Base-by-base conservation (phyloP, 2,113 vertebrate species). In the Lophius piscatorius region DNA sequence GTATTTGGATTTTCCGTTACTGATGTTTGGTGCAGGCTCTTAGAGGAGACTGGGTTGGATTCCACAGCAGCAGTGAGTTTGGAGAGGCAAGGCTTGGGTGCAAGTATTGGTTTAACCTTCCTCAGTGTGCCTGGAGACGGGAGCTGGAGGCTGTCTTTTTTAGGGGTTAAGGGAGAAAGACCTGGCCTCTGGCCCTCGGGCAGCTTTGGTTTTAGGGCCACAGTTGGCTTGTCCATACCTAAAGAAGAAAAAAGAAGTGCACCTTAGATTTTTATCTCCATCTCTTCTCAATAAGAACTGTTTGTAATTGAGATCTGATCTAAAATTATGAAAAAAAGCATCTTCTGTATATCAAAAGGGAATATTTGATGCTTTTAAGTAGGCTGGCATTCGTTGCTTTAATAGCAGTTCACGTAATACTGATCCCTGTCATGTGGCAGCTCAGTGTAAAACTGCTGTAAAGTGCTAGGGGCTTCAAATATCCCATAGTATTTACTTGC, bases 181-280 rank as follows among this genome's bases (percentile, higher is more conserved):
- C 41, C 22, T 21, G 85, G 71, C 65, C 89, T 94, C 61, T 86
- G 82, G 44, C 78, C 77, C 24, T 76, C 79, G 55, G 76, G 57
- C 58, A 93, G 85, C 83, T 93, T 98, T 60, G 97, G 97, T 89
- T 98, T 98, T 9, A 97, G 94, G 44, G 96, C 94, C 86, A 99
- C 45, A 0, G 94, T 94, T 63, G 97, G 97, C 83, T 96, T 98
- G 80, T 93, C 92, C 49, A 91, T 90, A 66, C 91, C 95, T 94
- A 85, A 70, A 69, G 84, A 79, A 70, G 9, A 79, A 61, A 82
- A 78, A 78, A 50, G 1, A 29, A 3, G 18, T 1, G 22, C 14
- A 23, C 6, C 33, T 49, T 1, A 50, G 7, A 42, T 45, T 29
- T 22, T 35, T n/a, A n/a, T n/a, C n/a, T n/a, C n/a, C n/a, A n/a